A percentile compares a stretch with the other conserved stretches of the same genome.
phyloP scores from a whole-genome alignment of 1,140 invertebrate species.

The Zaprionus capensis region DNA sequence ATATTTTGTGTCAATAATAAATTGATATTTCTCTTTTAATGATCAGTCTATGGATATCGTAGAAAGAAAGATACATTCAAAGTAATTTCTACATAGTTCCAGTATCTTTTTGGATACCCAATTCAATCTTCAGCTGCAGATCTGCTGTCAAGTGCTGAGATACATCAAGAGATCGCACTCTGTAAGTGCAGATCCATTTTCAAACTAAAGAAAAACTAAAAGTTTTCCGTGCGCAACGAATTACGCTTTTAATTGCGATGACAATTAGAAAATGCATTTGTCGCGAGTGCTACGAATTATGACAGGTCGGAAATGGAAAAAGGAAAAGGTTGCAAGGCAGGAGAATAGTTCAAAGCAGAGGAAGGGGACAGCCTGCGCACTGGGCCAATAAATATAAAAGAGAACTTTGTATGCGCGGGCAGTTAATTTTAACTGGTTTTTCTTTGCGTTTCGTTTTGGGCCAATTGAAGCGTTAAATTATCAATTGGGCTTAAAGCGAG shows the following conservation, averaged over 20 bases:
- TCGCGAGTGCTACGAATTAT: background rate
- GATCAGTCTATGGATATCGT: background rate
- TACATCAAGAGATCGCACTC: background rate
- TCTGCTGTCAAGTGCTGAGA: background rate
- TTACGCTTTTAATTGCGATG: conserved; percentile 1
- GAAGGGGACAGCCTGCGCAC: background rate
- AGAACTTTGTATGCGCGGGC: conserved; percentile 13
- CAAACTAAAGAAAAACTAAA: background rate
- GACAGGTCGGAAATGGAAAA: background rate
- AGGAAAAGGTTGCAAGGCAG: background rate
- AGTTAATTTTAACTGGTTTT: conserved; percentile 46
- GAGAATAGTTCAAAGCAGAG: background rate
- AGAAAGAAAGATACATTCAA: background rate
- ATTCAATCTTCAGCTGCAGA: background rate
- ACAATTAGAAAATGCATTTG: conserved; percentile 4
- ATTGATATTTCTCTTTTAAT: background rate
- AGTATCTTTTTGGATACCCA: too few species aligned
- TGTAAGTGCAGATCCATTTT: conserved; percentile 2
- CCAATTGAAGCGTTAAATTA: conserved; percentile 82
- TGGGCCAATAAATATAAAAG: background rate
- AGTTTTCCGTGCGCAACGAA: background rate
- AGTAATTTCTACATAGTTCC: background rate
- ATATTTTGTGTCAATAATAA: background rate
- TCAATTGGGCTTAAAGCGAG: conserved; percentile 70
- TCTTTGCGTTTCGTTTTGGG: conserved; percentile 36